Evolutionary conservation across 2,113 vertebrate genomes (phyloP), one percentile per base, ranked within the genome.

Genomic region (Chloebia gouldiae): DNA sequence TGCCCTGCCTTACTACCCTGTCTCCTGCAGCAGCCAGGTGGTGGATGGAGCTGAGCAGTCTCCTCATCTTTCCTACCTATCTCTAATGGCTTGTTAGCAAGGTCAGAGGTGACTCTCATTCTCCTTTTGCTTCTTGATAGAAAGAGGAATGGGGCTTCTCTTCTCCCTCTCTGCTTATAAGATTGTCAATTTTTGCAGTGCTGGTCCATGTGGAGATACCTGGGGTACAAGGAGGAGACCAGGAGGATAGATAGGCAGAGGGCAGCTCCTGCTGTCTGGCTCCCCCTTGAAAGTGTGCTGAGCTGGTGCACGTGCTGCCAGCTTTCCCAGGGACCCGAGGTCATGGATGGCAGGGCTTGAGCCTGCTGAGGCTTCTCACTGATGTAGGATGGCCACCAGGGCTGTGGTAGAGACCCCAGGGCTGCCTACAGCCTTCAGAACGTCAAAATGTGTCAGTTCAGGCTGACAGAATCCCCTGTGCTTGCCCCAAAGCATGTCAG

Each of bases 401-500:
- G 45, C 51, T 42, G 64, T 4, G 30, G 10, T 4, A 6, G 47
- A 80, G 68, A 37, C 49, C 24, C n/a, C 61, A 7, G 61, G 47
- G 63, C 53, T 72, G 57, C 61, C n/a, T 39, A 20, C 13, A 45
- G 37, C 66, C 42, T 71, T 76, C 5, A 3, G 44, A 72, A 64
- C 39, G 37, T 5, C 23, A 6, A 42, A 59, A 31, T 45, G 2
- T 7, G 3, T 71, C 51, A 63, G 42, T 59, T 60, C 45, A 73
- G 51, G n/a, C 37, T 70, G 72, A 33, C 40, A 22, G n/a, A 14
- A 17, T 23, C 45, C 68, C 28, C 40, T 22, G 6, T 3, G 2
- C 10, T 16, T 81, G n/a, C n/a, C 20, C 27, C 54, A 81, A 37
- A 16, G 33, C 0, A 1, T 0, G 0, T 42, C 35, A 84, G 30